phyloP scores from a whole-genome alignment of 2,797 vertebrate genomes.

The Odontamblyopus lacepedii region DNA sequence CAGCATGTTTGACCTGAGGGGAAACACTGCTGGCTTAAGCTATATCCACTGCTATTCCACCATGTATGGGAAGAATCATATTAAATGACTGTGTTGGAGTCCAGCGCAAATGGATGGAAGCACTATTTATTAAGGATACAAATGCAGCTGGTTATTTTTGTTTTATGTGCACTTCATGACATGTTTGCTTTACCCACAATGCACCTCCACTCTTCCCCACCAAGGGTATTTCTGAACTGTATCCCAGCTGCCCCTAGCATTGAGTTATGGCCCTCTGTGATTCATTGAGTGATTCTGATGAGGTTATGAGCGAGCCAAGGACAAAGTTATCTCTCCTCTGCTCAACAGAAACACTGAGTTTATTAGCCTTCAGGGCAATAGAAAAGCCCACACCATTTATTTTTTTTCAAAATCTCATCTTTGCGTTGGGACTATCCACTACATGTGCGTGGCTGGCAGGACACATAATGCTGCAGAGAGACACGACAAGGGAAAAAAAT shows the following conservation, averaged over 20 bases:
- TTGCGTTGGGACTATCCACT: conserved; percentile 39
- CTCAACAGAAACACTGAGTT: conserved; percentile 71
- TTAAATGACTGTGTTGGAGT: neutral
- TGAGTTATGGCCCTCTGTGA: conserved; percentile 67
- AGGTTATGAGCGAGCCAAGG: conserved; percentile 76
- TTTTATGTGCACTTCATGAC: conserved; percentile 16
- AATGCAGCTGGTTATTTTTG: conserved; percentile 18
- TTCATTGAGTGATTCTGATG: conserved; percentile 77
- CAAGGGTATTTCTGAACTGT: conserved; percentile 66
- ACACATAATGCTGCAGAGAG: conserved; percentile 35
- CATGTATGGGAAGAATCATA: conserved; percentile 11
- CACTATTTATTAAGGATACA: conserved; percentile 17
- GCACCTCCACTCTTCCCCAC: conserved; percentile 28
- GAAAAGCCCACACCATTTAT: conserved; percentile 11
- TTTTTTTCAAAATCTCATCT: conserved; percentile 41
- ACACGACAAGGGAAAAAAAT: conserved; percentile 33
- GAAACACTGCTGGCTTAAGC: neutral
- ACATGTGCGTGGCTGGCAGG: conserved; percentile 41
- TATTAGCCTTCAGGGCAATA: conserved; percentile 67
- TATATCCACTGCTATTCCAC: neutral
- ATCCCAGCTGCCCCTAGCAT: conserved; percentile 60
- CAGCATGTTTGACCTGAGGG: neutral
- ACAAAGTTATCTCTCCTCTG: conserved; percentile 74
- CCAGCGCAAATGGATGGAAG: conserved; percentile 4
- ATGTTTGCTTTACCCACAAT: conserved; percentile 41